Evolutionary conservation across 2,113 vertebrate species (phyloP), one percentile per base, ranked within the genome.

Genomic region (Ceyx melanurus): DNA sequence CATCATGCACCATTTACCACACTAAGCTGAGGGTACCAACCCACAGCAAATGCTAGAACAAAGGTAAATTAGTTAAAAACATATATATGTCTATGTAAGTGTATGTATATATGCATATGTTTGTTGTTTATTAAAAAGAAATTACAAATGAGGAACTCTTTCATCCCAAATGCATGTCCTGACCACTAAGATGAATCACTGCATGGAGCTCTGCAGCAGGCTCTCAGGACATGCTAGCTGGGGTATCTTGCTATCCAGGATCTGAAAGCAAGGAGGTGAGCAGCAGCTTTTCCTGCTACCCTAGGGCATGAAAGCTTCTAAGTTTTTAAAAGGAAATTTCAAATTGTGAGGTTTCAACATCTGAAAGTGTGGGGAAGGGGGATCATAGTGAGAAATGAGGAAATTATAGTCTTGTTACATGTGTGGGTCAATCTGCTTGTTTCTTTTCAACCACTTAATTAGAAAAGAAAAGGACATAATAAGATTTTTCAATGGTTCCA

Each of bases 181-280:
- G 70, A n/a, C 23, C 31, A n/a, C 33, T 25, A 42, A 40, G n/a
- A 10, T 5, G 48, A 45, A 33, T 62, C 37, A 19, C 45, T 75
- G 61, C 22, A 40, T 31, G 26, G 31, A 31, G 29, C 10, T 73
- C 0, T 0, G 22, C 50, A 82, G 21, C 0, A 0, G 43, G 10
- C 29, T 74, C 45, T 13, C 15, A 42, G 21, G 57, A 54, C 6
- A 2, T 9, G 8, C 13, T 51, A 54, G 21, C 15, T 79, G 57
- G 33, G 7, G 1, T 46, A 10, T 64, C 28, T 17, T 64, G 12
- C 48, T 71, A 35, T 35, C n/a, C 26, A 26, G 17, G 40, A 4
- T 71, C 50, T 86, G 40, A 56, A n/a, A 0, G 2, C 1, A 3
- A 23, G 48, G 40, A 79, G 25, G 11, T 42, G 33, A 9, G 29